phyloP scores from a whole-genome alignment of 2,797 vertebrate species.

The Telmatherina bonti region DNA sequence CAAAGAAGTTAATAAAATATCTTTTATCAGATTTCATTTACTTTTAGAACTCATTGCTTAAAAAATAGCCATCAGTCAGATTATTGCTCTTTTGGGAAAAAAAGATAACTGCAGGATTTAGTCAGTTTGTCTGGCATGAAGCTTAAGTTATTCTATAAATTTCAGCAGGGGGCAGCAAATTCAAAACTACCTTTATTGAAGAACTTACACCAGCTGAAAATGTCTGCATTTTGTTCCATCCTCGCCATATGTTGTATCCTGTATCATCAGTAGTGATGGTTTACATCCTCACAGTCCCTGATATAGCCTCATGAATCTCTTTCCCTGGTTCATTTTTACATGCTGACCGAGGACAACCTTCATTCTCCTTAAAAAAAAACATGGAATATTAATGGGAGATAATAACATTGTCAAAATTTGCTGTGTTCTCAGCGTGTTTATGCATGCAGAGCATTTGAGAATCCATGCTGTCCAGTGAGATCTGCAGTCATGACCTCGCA shows the following conservation, averaged over 20 bases:
- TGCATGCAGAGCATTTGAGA: slow-evolving; percentile 12
- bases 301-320: slow-evolving; percentile 2
- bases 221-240: slow-evolving; percentile 14
- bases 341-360: slow-evolving; percentile 7
- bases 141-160: slow-evolving; percentile 33
- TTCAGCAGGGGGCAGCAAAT: slow-evolving; percentile 80
- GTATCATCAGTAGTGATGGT: no score
- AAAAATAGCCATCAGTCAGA: slow-evolving; percentile 9
- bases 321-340: slow-evolving; percentile 13
- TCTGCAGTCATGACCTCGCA: not conserved
- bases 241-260: not conserved
- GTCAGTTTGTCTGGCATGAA: slow-evolving; percentile 29
- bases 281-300: slow-evolving; percentile 15
- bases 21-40: not conserved
- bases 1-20: slow-evolving; percentile 11
- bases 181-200: slow-evolving; percentile 55
- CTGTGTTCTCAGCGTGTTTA: not conserved
- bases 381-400: not conserved
- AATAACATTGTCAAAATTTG: slow-evolving; percentile 4
- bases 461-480: slow-evolving; percentile 1
- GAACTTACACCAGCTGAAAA: slow-evolving; percentile 26
- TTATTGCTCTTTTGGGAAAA: slow-evolving; percentile 17
- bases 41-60: slow-evolving; percentile 10
- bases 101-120: slow-evolving; percentile 28
- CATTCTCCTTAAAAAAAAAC: not conserved